Evolutionary conservation across 2,888 invertebrate genomes (phyloP), one percentile per base, ranked within the genome.

Genomic region (Lithophane semibrunnea): DNA sequence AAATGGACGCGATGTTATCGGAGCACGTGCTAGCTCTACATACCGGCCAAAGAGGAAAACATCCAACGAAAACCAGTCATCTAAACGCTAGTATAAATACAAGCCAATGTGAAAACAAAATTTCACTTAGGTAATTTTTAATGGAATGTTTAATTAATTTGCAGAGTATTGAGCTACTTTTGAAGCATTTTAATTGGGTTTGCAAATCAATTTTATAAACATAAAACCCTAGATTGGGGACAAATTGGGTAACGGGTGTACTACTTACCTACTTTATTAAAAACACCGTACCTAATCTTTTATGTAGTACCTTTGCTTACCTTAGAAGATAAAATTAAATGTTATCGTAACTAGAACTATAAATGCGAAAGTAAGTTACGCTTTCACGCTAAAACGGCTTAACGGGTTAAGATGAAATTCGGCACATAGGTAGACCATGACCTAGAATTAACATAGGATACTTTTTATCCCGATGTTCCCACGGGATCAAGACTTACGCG

Each of bases 11-110:
- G 78, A 97, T 98, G 94, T 93, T 99, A 82, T 98, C 98, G 0
- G 98, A 98, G 89, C 99, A 99, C 92, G 98, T 99, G 1, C 97
- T 99, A 96, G 98, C 98, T 5, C 93, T 98, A 79, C 98, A 98
- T 92, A 97, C 97, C 0, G 97, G 97, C 0, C 92, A 94, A 13
- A 95, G 92, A 81, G 86, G 90, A 63, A 94, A 91, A 77, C 86
- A 82, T 21, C 67, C 89, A 1, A 81, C 86, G 29, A 91, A 88
- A 76, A 87, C 75, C 4, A 90, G 85, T 44, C 88, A 88, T 63
- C 58, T 91, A 0, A 93, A 94, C 66, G 86, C 89, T 13, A 92
- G 85, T 73, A 92, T 95, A 58, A 89, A 89, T 61, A 92, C 93
- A 81, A 96, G 89, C 84, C 95, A 90, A 92, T 94, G 88, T 88